These are phyloP conservation scores for Leptothorax acervorum DNA, from an alignment of 2,888 invertebrate genomes.

Conservation along the genomic window DNA sequence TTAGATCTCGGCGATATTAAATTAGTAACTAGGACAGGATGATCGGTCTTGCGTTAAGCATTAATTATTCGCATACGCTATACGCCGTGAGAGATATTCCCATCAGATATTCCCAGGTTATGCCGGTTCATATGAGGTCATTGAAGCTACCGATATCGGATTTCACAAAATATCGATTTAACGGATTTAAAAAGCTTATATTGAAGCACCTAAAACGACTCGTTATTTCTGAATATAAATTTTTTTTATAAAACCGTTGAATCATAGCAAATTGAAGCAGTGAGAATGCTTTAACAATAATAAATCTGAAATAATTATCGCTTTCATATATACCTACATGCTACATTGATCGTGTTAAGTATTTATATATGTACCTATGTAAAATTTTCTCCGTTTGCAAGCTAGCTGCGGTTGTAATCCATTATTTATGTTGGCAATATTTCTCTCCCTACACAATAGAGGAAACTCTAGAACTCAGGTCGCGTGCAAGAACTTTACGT, in stretches of 20 bases:
- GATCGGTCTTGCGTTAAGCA: constrained; percentile 2
- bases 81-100: constrained; percentile 1
- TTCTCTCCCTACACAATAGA: not conserved
- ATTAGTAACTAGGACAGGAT: constrained; percentile 19
- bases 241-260: not conserved
- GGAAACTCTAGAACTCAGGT: not conserved
- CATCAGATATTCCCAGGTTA: not conserved
- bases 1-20: constrained; percentile 22
- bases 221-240: not conserved
- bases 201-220: not conserved
- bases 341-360: not conserved
- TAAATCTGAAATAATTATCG: not conserved
- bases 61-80: constrained; percentile 3
- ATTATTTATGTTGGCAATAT: constrained; percentile 7
- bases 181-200: not conserved
- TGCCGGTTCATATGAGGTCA: not conserved
- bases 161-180: constrained; percentile 1
- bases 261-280: not conserved
- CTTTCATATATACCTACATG: not conserved
- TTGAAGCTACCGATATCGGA: not conserved
- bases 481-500: constrained; percentile 1
- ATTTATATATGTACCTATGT: not conserved
- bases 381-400: not conserved
- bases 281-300: not conserved
- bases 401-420: not conserved